Evolutionary conservation across 2,113 vertebrate genomes (phyloP), one percentile per base, ranked within the genome.

Genomic region (Ammodytes marinus): DNA sequence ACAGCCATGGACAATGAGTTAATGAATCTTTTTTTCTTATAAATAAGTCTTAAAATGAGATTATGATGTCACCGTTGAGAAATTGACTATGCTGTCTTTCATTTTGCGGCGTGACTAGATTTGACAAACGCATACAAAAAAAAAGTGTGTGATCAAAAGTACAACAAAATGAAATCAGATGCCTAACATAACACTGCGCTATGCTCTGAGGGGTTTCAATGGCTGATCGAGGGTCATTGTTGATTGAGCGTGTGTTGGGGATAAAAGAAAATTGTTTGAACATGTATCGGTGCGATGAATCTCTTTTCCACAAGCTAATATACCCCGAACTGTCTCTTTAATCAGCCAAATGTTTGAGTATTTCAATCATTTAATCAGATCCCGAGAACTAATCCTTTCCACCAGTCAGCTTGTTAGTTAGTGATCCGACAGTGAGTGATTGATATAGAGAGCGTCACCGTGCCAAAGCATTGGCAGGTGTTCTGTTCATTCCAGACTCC

Each of bases 401-500:
- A 77, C 4, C 6, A 13, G 45, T 79, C 54, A 45, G 47, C 55
- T 53, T 35, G 68, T 39, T 66, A 15, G 64, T 53, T 74, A 64
- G 57, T 77, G 64, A 58, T 82, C 86, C 70, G 54, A 69, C 77
- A 69, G 45, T 27, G 27, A 49, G 74, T 45, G 13, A 42, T 83
- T 82, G 80, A 86, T 69, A 86, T 69, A 74, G 76, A 81, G n/a
- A 43, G 47, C 14, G 50, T 63, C 68, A 7, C 42, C 11, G 1
- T 63, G 72, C 68, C 74, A 84, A 52, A 74, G 77, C 49, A 35
- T 80, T 19, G 53, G 49, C 77, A 52, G 57, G 55, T 59, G 70
- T 71, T 87, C 68, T 59, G 70, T 71, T 87, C 64, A 82, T 82
- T 74, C 80, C 76, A 59, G 35, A 45, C 64, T 63, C 58, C 39